Evolutionary conservation across 1,140 invertebrate species (phyloP).

Genomic region (Panagrolaimus sp.): DNA sequence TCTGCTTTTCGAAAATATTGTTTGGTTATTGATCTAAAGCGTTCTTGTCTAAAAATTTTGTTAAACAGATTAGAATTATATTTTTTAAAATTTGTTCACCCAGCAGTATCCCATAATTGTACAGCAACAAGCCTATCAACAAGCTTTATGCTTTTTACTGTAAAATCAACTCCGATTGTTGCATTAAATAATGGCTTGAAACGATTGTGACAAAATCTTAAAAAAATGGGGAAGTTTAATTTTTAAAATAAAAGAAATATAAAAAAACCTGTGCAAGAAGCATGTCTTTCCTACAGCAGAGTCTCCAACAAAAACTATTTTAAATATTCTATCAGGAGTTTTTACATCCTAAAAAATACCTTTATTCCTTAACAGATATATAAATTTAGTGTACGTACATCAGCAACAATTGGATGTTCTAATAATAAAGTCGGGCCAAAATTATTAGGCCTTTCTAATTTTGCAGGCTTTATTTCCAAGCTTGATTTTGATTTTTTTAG

Average conservation of each 20-base stretch:
- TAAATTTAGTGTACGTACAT: no score
- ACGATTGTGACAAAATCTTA: slow-evolving; percentile 61
- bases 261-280: slow-evolving; percentile 62
- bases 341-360: slow-evolving; percentile 36
- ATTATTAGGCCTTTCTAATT: neutral
- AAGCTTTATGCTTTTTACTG: slow-evolving; percentile 61
- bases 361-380: neutral
- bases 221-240: slow-evolving; percentile 11
- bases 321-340: slow-evolving; percentile 62
- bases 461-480: neutral
- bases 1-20: slow-evolving; percentile 70
- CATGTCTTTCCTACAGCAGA: slow-evolving; percentile 65
- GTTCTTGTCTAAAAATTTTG: neutral
- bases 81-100: slow-evolving; percentile 37
- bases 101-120: slow-evolving; percentile 66
- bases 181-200: slow-evolving; percentile 63
- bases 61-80: no score
- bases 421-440: neutral
- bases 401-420: no score
- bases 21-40: slow-evolving; percentile 68
- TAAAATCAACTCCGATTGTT: slow-evolving; percentile 67
- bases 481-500: neutral
- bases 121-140: slow-evolving; percentile 61
- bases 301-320: slow-evolving; percentile 66
- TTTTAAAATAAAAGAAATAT: slow-evolving; percentile 10